Percentiles rank a stretch among this genome's conserved stretches.
Evolutionary conservation across 23 tunicate genomes (phyloP).

Genomic region (Oikopleura dioica): DNA sequence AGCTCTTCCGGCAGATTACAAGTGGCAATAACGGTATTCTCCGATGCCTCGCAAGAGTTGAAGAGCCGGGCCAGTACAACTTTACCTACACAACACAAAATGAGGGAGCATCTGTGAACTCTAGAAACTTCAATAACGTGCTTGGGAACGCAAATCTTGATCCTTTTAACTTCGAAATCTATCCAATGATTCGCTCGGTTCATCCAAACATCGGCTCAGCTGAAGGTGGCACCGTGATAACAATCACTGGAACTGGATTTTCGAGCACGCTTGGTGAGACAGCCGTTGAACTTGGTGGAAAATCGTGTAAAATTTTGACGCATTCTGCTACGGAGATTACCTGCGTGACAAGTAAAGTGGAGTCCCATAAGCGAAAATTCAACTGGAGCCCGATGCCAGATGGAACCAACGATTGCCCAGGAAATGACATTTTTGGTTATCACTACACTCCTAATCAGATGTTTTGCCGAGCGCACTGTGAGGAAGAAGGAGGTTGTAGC

Average conservation of each 20-base stretch:
- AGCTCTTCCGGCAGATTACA: neutral
- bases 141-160: neutral
- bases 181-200: neutral
- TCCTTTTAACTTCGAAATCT: neutral
- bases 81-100: neutral
- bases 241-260: conserved; percentile 3
- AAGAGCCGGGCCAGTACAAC: neutral
- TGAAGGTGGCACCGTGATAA: neutral
- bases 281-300: neutral
- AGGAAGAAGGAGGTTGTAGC: neutral
- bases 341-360: no score
- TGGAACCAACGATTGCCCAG: no score
- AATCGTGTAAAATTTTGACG: neutral
- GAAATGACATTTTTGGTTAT: neutral
- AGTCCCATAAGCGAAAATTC: no score
- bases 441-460: neutral
- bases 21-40: neutral
- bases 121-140: neutral
- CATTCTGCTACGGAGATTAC: neutral
- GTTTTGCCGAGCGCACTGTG: neutral
- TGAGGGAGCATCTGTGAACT: neutral
- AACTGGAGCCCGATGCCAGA: no score
- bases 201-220: neutral
- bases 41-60: neutral
- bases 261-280: neutral